Evolutionary conservation across 2,888 invertebrate species (phyloP).

Genomic region (Liodrosophila aerea): DNA sequence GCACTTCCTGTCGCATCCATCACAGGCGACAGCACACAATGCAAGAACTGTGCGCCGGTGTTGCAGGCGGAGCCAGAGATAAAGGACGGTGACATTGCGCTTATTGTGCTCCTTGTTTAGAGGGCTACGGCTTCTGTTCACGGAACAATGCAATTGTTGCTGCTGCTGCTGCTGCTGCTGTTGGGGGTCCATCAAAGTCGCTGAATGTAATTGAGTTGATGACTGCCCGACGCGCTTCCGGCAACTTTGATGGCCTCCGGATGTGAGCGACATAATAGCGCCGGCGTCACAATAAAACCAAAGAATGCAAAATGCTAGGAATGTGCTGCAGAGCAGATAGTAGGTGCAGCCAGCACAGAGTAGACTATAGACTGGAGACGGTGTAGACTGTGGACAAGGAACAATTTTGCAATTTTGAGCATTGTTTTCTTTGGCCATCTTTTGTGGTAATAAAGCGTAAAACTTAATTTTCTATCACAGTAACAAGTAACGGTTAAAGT

Average conservation of each 20-base stretch:
- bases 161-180: slow-evolving; percentile 44
- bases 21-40: slow-evolving; percentile 64
- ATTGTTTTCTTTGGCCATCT: slow-evolving; percentile 65
- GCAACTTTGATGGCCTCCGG: slow-evolving; percentile 68
- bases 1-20: slow-evolving; percentile 68
- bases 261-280: slow-evolving; percentile 58
- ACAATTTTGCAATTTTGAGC: slow-evolving; percentile 42
- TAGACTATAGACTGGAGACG: neutral
- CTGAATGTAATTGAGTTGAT: slow-evolving; percentile 72
- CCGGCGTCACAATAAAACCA: slow-evolving; percentile 35
- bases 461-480: slow-evolving; percentile 65
- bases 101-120: slow-evolving; percentile 69
- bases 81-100: slow-evolving; percentile 57
- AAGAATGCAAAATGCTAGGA: slow-evolving; percentile 33
- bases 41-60: slow-evolving; percentile 17
- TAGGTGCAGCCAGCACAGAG: no score
- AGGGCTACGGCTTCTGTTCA: slow-evolving; percentile 41
- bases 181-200: slow-evolving; percentile 36
- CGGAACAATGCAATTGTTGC: slow-evolving; percentile 43
- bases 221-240: slow-evolving; percentile 68
- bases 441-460: slow-evolving; percentile 71
- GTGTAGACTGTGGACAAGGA: slow-evolving; percentile 2
- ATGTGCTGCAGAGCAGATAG: slow-evolving; percentile 2
- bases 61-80: slow-evolving; percentile 33
- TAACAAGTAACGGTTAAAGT: slow-evolving; percentile 41